A percentile compares a stretch with the other conserved stretches of the same genome.
These are phyloP conservation scores for Sitophilus oryzae DNA, from an alignment of 1,140 invertebrate genomes.

Conservation along the genomic window DNA sequence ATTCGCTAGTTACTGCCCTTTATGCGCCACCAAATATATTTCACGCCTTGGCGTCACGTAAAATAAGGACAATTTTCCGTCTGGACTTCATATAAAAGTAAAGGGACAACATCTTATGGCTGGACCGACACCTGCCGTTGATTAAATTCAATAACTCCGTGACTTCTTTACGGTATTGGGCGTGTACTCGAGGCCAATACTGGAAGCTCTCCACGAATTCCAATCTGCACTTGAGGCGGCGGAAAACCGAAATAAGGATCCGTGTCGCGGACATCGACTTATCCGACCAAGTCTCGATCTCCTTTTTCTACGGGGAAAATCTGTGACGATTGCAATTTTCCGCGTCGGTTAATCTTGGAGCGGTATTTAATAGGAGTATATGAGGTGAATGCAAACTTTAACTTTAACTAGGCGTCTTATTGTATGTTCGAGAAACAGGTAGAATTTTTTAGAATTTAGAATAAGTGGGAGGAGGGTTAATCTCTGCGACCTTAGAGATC, in stretches of 20 bases:
- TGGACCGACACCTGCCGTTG: conserved; percentile 12
- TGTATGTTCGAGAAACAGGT: too few relatives aligned
- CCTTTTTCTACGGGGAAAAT: conserved; percentile 13
- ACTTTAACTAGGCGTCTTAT: too few relatives aligned
- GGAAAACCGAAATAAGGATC: conserved; percentile 17
- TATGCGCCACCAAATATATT: too few relatives aligned
- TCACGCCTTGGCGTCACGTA: neutral
- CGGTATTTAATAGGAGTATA: neutral
- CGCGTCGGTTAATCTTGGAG: neutral
- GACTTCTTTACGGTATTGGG: conserved; percentile 4
- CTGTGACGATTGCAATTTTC: conserved; percentile 14
- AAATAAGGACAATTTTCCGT: neutral
- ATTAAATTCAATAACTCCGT: conserved; percentile 17
- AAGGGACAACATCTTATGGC: conserved; percentile 8
- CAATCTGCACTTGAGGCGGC: conserved; percentile 20
- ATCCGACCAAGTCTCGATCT: neutral
- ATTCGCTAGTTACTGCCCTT: too few relatives aligned
- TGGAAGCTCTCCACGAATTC: conserved; percentile 15
- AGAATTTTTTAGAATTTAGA: too few relatives aligned
- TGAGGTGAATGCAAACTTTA: neutral
- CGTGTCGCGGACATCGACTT: conserved; percentile 10
- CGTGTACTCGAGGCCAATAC: conserved; percentile 9
- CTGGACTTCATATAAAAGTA: conserved; percentile 4
- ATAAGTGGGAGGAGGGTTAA: too few relatives aligned
- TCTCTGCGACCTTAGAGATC: too few relatives aligned